Base-by-base conservation (phyloP, 2,888 invertebrate genomes). In the Pyralis farinalis region DNA sequence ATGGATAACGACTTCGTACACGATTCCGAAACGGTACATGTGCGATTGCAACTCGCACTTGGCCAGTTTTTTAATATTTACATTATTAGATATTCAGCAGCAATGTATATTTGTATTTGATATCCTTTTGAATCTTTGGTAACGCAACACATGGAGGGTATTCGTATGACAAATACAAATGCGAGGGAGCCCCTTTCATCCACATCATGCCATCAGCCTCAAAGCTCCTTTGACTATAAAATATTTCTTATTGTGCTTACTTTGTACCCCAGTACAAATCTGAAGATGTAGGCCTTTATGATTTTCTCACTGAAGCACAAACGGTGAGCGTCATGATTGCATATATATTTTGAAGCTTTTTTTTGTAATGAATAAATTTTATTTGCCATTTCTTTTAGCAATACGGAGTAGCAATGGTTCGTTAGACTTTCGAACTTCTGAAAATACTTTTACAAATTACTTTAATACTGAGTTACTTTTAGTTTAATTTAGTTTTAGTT, bases 221-320 rank as follows among this genome's bases (percentile, higher is more conserved):
- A 55, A 63, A 67, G 60, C 55, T 25, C 41, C 58, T 63, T 66
- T 66, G 67, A 63, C 57, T 64, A 51, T 60, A 62, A 65, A 67
- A 66, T 70, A 69, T 71, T 68, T 68, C 60, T 67, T 64, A 64
- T 66, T 68, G 53, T 63, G 55, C 61, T 56, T 54, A 51, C 58
- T 46, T 58, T 63, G 57, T 60, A 48, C 52, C 62, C 47, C 44
- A 45, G 48, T 44, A 49, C 48, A 56, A 62, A 62, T 62, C 57
- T 62, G 51, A 53, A 51, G 43, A 53, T 54, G 57, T 48, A 53
- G 46, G 42, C 56, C 59, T 66, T 70, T 71, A 63, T 66, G 56
- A 55, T 55, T 48, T 51, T 44, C 42, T 44, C 49, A 43, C 55
- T 55, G 51, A 43, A 51, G 51, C 49, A 44, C 44, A 46, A 53